Base-by-base conservation (phyloP, 2,113 vertebrate genomes). In the Notothenia rossii region DNA sequence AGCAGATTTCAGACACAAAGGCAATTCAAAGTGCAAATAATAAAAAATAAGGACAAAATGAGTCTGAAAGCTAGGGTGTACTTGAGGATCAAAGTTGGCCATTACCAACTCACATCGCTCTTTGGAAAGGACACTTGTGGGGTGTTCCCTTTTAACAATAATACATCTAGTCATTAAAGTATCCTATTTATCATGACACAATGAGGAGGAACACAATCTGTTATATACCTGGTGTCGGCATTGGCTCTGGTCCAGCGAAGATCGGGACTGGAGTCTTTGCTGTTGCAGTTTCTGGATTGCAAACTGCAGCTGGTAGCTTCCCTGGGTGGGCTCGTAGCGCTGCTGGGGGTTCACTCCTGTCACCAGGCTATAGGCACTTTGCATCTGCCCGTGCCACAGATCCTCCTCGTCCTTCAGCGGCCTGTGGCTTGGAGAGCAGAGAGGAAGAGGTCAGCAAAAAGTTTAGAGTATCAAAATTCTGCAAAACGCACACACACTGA, bases 201-300 rank as follows among this genome's bases (percentile, higher is more conserved):
- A 14, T 46, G 10, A 12, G 54, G 4, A 10, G 70, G 67, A 43
- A 64, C 2, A 61, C 61, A 49, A 18, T 33, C 18, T 55, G 12
- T 40, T 48, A 11, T 36, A 20, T 94, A 98, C 97, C 96, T 97
- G 96, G 54, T 96, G 95, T 67, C 82, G 89, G 65, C 90, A 90
- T 67, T 93, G 95, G 81, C 94, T 96, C 80, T 96, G 96, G 79
- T 98, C 95, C 86, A 96, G 92, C 56, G 96, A 89, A 70, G 96
- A 96, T 61, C 36, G 93, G 68, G 96, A 95, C 86, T 96, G 95
- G 73, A 93, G 93, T 75, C 96, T 96, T 75, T 98, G 97, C 69
- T 97, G 96, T 70, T 97, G 96, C n/a, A 97, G 96, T 15, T 97
- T 96, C 83, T 97, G 96, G 77, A 96, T 95, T 58, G 97, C 96